Evolutionary conservation across 2,113 vertebrate genomes (phyloP).

Genomic region (Microtus richardsoni): DNA sequence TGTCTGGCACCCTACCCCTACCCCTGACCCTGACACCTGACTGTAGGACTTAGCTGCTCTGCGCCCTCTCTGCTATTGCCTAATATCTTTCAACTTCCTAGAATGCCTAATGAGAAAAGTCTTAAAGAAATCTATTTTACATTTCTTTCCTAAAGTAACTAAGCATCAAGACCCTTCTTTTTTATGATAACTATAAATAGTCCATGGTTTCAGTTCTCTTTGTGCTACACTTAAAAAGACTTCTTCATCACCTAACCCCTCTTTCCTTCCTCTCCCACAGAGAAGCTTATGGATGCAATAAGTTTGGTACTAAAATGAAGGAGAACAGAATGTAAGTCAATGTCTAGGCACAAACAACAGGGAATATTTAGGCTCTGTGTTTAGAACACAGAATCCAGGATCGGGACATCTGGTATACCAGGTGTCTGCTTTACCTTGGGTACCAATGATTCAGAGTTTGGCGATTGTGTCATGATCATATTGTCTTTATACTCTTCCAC

Average conservation of each 20-base stretch:
- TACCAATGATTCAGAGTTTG: constrained; percentile 46
- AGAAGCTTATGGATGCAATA: constrained; percentile 24
- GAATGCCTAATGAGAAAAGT: constrained; percentile 34
- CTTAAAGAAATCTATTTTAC: constrained; percentile 40
- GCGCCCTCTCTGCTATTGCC: neutral
- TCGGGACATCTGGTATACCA: constrained; percentile 37
- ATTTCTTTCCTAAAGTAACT: constrained; percentile 48
- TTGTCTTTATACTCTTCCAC: constrained; percentile 30
- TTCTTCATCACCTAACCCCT: constrained; percentile 28
- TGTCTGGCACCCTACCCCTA: neutral
- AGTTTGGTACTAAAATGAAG: constrained; percentile 41
- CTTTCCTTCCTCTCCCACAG: constrained; percentile 38
- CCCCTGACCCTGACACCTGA: too few species aligned
- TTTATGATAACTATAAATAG: constrained; percentile 29
- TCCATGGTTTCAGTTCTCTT: neutral
- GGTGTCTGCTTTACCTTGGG: constrained; percentile 54
- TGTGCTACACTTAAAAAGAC: neutral
- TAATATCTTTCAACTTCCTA: constrained; percentile 7
- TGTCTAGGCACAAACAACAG: neutral
- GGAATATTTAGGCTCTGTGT: neutral
- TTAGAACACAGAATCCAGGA: constrained; percentile 26
- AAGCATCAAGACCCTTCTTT: constrained; percentile 16
- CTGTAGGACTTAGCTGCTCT: neutral
- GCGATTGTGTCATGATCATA: constrained; percentile 6
- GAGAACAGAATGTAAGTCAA: constrained; percentile 6